Evolutionary conservation across 2,113 vertebrate genomes (phyloP).

Genomic region (Gavia stellata): DNA sequence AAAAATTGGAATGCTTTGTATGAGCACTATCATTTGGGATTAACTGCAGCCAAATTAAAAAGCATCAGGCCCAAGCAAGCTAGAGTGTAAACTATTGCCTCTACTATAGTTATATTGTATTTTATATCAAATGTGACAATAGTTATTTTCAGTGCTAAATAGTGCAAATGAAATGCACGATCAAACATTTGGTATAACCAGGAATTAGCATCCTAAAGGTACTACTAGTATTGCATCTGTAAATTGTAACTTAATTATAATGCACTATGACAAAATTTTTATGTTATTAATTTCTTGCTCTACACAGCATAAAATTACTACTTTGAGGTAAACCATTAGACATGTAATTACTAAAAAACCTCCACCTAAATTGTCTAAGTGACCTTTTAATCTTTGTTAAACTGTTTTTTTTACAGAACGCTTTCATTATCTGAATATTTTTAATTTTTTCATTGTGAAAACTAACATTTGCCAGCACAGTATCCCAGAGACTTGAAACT

Average conservation of each 20-base stretch:
- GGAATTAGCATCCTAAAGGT: background rate
- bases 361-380: background rate
- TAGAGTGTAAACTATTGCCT: background rate
- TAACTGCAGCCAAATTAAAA: background rate
- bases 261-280: background rate
- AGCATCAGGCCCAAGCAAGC: background rate
- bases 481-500: background rate
- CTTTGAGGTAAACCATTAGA: background rate
- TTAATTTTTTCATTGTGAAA: background rate
- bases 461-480: background rate
- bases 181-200: background rate
- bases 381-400: background rate
- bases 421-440: background rate
- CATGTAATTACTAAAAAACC: background rate
- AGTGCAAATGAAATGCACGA: background rate
- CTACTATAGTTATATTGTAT: fast-evolving
- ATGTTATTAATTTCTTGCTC: background rate
- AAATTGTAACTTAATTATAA: background rate
- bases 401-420: background rate
- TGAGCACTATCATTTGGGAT: background rate
- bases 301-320: background rate
- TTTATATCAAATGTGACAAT: background rate
- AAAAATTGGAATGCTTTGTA: background rate
- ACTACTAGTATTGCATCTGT: background rate
- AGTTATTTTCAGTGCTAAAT: background rate